Evolutionary conservation across 2,797 vertebrate genomes (phyloP).

Genomic region (Poecilia gillii): DNA sequence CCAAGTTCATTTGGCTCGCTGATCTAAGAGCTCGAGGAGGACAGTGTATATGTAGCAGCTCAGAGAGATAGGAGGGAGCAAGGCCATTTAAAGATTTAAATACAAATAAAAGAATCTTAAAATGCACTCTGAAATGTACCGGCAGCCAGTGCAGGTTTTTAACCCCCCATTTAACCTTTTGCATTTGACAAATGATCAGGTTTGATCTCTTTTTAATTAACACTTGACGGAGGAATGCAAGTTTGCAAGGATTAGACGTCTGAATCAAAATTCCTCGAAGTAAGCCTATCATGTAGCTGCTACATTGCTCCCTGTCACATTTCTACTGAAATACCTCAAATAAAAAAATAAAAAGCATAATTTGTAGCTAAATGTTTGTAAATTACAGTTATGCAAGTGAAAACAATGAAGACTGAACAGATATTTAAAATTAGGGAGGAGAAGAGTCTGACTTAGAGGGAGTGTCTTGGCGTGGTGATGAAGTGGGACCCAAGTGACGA

Average conservation of each 20-base stretch:
- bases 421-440: not conserved
- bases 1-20: no score
- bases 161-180: not conserved
- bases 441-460: conserved; percentile 33
- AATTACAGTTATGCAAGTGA: not conserved
- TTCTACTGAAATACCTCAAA: conserved; percentile 6
- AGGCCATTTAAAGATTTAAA: no score
- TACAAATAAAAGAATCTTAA: no score
- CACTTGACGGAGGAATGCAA: conserved; percentile 76
- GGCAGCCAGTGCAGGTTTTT: no score
- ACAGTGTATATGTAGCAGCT: no score
- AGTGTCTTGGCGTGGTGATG: conserved; percentile 49
- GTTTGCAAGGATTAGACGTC: conserved; percentile 68
- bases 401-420: not conserved
- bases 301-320: conserved; percentile 56
- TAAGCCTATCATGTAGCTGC: conserved; percentile 60
- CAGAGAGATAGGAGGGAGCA: no score
- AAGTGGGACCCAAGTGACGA: conserved; percentile 43
- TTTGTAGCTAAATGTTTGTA: not conserved
- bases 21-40: no score
- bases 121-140: no score
- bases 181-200: not conserved
- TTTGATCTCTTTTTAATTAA: conserved; percentile 80
- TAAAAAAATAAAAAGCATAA: not conserved
- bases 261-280: conserved; percentile 49